Base-by-base conservation (phyloP, 2,797 vertebrate species). In the Semaprochilodus insignis region DNA sequence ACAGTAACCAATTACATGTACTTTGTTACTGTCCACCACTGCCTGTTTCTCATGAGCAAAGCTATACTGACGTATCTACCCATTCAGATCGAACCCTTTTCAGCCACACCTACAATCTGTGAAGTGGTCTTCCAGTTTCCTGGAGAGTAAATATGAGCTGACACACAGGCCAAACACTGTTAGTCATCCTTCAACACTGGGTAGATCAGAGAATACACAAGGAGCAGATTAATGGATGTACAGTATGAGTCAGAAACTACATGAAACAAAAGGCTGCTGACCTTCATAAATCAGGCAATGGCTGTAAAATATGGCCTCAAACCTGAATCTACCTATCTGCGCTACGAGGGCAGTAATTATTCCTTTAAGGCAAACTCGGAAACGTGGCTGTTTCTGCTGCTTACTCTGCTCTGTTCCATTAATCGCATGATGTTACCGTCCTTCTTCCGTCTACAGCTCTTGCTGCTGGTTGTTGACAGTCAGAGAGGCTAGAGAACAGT, bases 91-190 rank as follows among this genome's bases (percentile, higher is more conserved):
- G 1, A 13, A 17, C 52, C 15, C 3, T 17, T 59, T 60, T 60
- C 15, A 57, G 55, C 55, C 59, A 62, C 60, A 27, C 60, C 60
- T 62, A 62, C 10, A 6, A 62, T 3, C 13, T 62, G 23, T 13
- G 14, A 27, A 25, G 23, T 62, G 60, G 60, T 13, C 25, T 15
- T 27, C 60, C 25, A 62, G 14, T n/a, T 14, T 65, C 4, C 4
- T 17, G 27, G 25, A 14, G 62, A 31, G 7, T 34, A 34, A 65
- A 65, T 65, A 17, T 17, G 27, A 65, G 62, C 62, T 65, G 25
- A 65, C 62, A 65, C 15, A 6, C 62, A 65, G 62, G 62, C 27
- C 15, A 34, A 65, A 65, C 62, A 65, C 62, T 65, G 27, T 65
- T 34, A 65, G 25, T 65, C 27, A 65, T 65, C 62, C 62, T 34